Percentiles rank a stretch among this genome's conserved stretches.
phyloP scores from a whole-genome alignment of 2,888 invertebrate genomes.

The Luperina testacea region DNA sequence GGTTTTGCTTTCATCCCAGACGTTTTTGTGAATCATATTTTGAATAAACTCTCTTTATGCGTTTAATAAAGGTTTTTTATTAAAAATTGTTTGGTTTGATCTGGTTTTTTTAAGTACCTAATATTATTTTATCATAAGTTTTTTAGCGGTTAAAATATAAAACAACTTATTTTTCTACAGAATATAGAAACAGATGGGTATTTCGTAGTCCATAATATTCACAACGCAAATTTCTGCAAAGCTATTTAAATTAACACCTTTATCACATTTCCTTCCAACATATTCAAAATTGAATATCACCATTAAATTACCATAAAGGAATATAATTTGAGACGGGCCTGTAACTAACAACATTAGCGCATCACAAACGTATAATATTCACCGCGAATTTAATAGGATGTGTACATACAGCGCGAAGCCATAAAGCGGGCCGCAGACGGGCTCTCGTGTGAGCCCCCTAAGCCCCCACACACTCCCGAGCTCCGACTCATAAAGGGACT shows the following conservation, averaged over 20 bases:
- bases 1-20: slow-evolving; percentile 43
- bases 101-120: too few relatives aligned
- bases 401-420: slow-evolving; percentile 67
- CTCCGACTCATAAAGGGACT: slow-evolving; percentile 74
- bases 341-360: slow-evolving; percentile 40
- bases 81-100: slow-evolving; percentile 18
- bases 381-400: slow-evolving; percentile 73
- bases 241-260: slow-evolving; percentile 40
- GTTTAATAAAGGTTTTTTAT: slow-evolving; percentile 44
- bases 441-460: slow-evolving; percentile 66
- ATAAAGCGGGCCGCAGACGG: slow-evolving; percentile 73
- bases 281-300: slow-evolving; percentile 49
- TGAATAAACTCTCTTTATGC: slow-evolving; percentile 37
- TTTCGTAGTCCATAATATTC: neutral
- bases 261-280: slow-evolving; percentile 26
- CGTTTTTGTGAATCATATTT: slow-evolving; percentile 51
- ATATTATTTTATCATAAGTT: neutral
- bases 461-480: slow-evolving; percentile 67
- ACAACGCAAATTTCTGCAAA: slow-evolving; percentile 10
- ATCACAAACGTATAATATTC: slow-evolving; percentile 66
- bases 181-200: neutral
- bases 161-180: neutral
- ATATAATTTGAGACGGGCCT: slow-evolving; percentile 38
- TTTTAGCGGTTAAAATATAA: neutral
- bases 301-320: slow-evolving; percentile 58